A percentile compares a stretch with the other conserved stretches of the same genome.
phyloP scores from a whole-genome alignment of 2,113 vertebrate species.

The Platichthys flesus region DNA sequence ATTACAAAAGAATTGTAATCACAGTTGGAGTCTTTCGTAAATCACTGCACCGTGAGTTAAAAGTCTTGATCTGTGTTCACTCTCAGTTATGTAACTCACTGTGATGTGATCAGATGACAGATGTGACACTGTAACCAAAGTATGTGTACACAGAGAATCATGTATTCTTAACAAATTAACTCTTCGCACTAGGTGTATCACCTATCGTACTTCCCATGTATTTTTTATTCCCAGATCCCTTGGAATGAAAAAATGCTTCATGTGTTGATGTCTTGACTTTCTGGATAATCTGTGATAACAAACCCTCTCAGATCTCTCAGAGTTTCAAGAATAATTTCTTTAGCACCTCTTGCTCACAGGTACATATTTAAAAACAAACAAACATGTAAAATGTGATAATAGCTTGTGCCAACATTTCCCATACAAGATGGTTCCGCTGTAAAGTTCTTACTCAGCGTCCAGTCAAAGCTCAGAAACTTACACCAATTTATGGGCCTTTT shows the following conservation, averaged over 20 bases:
- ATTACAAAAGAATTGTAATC: not conserved
- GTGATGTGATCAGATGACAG: constrained; percentile 5
- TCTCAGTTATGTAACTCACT: constrained; percentile 4
- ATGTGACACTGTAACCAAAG: not conserved
- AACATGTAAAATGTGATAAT: too few relatives aligned
- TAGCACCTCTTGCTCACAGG: not conserved
- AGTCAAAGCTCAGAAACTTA: not conserved
- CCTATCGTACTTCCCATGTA: not conserved
- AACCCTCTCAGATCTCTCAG: too few relatives aligned
- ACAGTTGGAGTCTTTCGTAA: constrained; percentile 1
- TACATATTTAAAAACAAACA: not conserved
- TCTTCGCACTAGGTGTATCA: not conserved
- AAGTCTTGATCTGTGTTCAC: not conserved
- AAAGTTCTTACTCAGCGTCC: not conserved
- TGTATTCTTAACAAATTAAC: too few relatives aligned
- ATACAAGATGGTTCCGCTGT: not conserved
- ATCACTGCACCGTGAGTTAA: not conserved
- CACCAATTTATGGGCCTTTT: not conserved
- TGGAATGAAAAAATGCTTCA: not conserved
- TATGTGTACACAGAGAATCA: not conserved
- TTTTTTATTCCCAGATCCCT: not conserved
- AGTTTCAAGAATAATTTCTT: too few relatives aligned
- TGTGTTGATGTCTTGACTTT: not conserved
- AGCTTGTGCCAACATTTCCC: too few relatives aligned
- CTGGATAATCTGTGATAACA: too few relatives aligned